Conservation (phyloP, 2,888 invertebrate genomes). For the Tigriopus californicus region DNA sequence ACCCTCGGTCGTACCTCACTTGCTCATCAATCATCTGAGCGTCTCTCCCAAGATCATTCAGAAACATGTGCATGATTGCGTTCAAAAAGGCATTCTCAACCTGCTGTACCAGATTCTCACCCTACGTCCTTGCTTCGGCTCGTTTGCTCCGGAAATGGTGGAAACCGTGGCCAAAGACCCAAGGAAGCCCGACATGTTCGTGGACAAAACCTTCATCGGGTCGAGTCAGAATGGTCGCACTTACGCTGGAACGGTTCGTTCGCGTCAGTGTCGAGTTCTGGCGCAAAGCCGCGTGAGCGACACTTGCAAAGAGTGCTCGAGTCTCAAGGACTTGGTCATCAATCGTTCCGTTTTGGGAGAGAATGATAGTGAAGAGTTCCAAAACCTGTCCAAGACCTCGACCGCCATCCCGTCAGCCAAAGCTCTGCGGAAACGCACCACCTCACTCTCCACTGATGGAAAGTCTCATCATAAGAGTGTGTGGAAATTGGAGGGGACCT, state of each 20-base stretch:
- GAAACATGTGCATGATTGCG: neutral
- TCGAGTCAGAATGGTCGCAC: constrained; percentile 12
- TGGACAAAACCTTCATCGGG: constrained; percentile 12
- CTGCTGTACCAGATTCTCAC: constrained; percentile 10
- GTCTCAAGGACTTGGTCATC: constrained; percentile 7
- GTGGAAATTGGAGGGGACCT: constrained; percentile 10
- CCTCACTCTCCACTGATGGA: neutral
- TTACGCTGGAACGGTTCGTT: constrained; percentile 14
- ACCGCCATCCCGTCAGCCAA: too few relatives aligned
- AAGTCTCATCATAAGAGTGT: neutral
- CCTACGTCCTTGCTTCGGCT: constrained; percentile 13
- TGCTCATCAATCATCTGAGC: neutral
- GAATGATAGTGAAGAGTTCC: neutral
- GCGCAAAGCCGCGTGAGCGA: constrained; percentile 4
- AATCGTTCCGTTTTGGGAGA: constrained; percentile 6
- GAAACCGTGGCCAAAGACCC: constrained; percentile 7
- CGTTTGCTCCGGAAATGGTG: constrained; percentile 6
- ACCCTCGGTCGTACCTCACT: neutral
- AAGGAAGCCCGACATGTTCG: neutral
- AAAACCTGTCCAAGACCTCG: neutral
- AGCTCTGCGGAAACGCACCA: too few relatives aligned
- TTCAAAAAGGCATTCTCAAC: neutral
- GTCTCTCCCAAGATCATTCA: neutral
- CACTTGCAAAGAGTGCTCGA: neutral
- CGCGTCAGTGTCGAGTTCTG: constrained; percentile 4